Conservation (phyloP, 1,140 invertebrate genomes). For the Ips nitidus region DNA sequence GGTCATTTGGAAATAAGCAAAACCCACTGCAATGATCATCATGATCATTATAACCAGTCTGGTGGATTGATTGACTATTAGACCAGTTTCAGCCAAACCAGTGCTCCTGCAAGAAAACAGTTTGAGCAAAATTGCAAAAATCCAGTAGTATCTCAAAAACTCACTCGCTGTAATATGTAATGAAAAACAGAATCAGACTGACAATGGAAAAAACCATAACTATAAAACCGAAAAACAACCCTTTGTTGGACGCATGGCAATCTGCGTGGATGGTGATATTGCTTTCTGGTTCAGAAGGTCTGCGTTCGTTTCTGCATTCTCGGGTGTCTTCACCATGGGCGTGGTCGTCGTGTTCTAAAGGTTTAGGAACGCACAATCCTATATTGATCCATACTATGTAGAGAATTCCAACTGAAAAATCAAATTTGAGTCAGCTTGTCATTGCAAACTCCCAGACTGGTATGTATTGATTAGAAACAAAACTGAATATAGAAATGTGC, state of each 20-base stretch:
- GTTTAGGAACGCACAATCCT: conserved; percentile 55
- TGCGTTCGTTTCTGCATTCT: conserved; percentile 29
- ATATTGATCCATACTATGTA: conserved; percentile 75
- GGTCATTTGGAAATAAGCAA: conserved; percentile 43
- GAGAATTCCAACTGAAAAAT: conserved; percentile 64
- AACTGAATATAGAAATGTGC: no score
- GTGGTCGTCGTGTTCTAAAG: conserved; percentile 44
- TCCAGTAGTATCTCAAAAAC: not conserved
- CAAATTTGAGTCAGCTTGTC: not conserved
- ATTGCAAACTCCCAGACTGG: not conserved
- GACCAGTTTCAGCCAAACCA: conserved; percentile 21
- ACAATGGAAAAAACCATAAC: conserved; percentile 65
- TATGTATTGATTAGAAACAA: no score
- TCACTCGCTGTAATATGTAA: conserved; percentile 56
- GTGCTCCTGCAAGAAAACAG: not conserved
- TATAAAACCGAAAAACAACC: conserved; percentile 67
- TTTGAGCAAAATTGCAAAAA: not conserved
- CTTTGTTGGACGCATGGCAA: conserved; percentile 72
- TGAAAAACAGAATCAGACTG: conserved; percentile 69
- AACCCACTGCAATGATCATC: conserved; percentile 38
- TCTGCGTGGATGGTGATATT: conserved; percentile 68
- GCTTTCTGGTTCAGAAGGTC: conserved; percentile 53
- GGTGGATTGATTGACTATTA: conserved; percentile 29
- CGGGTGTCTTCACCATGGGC: conserved; percentile 26
- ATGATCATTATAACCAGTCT: conserved; percentile 28